Evolutionary conservation across 1,140 invertebrate genomes (phyloP).

Genomic region (Nymphalis io): DNA sequence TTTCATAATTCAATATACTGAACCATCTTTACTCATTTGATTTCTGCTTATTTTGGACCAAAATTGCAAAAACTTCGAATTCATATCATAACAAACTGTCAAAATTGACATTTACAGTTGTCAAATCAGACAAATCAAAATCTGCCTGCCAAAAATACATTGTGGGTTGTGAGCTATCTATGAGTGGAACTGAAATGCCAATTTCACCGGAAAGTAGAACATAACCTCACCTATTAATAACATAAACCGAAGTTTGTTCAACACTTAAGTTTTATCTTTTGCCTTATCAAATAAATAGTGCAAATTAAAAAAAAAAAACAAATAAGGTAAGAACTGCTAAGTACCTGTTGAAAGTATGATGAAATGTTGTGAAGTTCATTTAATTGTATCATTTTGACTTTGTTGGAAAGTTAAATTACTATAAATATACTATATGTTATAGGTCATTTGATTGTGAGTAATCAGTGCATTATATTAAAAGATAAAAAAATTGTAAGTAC

Average conservation of each 20-base stretch:
- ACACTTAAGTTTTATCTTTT: neutral
- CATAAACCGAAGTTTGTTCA: neutral
- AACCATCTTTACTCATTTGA: no score
- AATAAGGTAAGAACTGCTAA: conserved; percentile 10
- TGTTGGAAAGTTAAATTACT: conserved; percentile 10
- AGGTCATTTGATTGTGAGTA: neutral
- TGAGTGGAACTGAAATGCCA: neutral
- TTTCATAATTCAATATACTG: no score
- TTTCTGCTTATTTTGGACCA: no score
- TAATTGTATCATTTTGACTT: neutral
- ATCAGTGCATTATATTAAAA: conserved; percentile 1
- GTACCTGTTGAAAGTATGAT: conserved; percentile 2
- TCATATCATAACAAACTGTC: neutral
- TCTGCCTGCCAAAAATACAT: neutral
- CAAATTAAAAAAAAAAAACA: neutral
- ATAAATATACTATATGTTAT: conserved; percentile 8
- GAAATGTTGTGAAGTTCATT: conserved; percentile 19
- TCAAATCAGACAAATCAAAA: neutral
- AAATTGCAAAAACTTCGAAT: neutral
- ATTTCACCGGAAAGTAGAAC: neutral
- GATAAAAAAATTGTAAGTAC: neutral
- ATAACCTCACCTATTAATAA: conserved; percentile 1
- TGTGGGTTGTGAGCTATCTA: neutral
- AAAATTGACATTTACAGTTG: neutral
- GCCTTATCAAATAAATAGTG: neutral